Evolutionary conservation across 2,888 invertebrate species (phyloP), one percentile per base, ranked within the genome.

Genomic region (Philaethria dido): DNA sequence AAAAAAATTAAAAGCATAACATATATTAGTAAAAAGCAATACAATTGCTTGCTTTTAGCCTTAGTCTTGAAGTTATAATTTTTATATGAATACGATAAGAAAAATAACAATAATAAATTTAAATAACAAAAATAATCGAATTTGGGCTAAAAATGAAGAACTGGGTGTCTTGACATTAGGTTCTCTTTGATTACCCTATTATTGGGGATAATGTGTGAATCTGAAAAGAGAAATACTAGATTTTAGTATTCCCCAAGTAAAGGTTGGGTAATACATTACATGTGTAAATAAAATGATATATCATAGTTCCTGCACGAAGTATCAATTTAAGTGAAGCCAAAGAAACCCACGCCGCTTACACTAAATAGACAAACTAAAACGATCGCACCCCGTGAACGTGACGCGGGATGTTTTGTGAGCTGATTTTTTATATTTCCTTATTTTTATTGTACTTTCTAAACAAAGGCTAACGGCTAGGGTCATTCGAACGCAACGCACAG

Each of bases 351-450:
- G 9, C 13, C 39, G 18, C 9, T 20, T 47, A 20, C 14, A 11
- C 11, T 20, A 13, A 42, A 64, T 20, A 14, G 57, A 59, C 48
- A 42, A 25, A 20, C 50, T 42, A 33, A 18, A 39, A 25, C 50
- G 11, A 33, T 44, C 48, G 25, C 64, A 50, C 57, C 64, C 64
- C 39, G 55, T 20, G 59, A 48, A 44, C 57, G 57, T 42, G 64
- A 54, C 36, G n/a, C 22, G 50, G 14, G 62, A 60, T 55, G 57
- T 62, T 69, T 62, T 67, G 57, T 52, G 50, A 63, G 33, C 47
- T 22, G 13, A 50, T 63, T 70, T 39, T 70, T 66, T 70, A 29
- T 66, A 55, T 16, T 61, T 65, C 66, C 70, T 65, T 50, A 66
- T 57, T 44, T 45, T 45, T 60, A 60, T 65, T 60, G 48, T 64